Conservation (phyloP, 2,888 invertebrate genomes). For the Hartigia nigra region DNA sequence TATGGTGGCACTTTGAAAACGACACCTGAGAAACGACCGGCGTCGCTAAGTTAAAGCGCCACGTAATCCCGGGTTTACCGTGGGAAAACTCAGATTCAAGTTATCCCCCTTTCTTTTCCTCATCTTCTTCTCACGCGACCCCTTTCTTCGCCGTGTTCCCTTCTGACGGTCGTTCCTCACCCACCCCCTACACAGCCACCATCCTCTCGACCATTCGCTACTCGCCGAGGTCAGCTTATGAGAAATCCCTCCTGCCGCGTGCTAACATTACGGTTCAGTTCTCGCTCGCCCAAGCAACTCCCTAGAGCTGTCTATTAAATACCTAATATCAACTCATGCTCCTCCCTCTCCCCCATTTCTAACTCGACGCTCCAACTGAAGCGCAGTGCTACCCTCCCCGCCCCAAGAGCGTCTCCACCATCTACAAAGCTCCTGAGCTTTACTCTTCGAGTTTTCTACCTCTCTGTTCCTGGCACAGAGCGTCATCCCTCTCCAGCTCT, state of each 20-base stretch:
- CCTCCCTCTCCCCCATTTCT: constrained; percentile 13
- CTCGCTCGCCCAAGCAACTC: constrained; percentile 49
- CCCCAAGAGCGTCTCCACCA: constrained; percentile 14
- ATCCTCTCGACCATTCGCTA: constrained; percentile 44
- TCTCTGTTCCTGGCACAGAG: neutral
- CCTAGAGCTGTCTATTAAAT: constrained; percentile 59
- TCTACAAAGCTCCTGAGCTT: constrained; percentile 21
- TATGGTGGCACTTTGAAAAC: constrained; percentile 54
- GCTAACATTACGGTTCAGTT: constrained; percentile 54
- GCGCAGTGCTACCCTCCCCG: constrained; percentile 8
- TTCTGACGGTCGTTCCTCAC: constrained; percentile 7
- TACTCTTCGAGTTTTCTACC: constrained; percentile 7
- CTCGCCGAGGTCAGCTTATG: constrained; percentile 56
- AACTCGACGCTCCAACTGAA: constrained; percentile 3
- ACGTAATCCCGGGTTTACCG: constrained; percentile 58
- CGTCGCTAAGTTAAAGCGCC: constrained; percentile 56
- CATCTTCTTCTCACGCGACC: constrained; percentile 19
- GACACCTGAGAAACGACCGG: constrained; percentile 60
- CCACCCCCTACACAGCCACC: constrained; percentile 8
- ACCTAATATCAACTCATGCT: constrained; percentile 57
- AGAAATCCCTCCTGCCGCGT: constrained; percentile 56
- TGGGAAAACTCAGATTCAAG: constrained; percentile 59
- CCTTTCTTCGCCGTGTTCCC: constrained; percentile 15
- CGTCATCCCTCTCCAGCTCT: constrained; percentile 11
- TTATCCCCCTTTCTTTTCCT: constrained; percentile 52